Percentiles rank a stretch among this genome's conserved stretches.
These are phyloP conservation scores for Heterotilapia buettikoferi DNA, from an alignment of 2,113 vertebrate species.

Conservation along the genomic window DNA sequence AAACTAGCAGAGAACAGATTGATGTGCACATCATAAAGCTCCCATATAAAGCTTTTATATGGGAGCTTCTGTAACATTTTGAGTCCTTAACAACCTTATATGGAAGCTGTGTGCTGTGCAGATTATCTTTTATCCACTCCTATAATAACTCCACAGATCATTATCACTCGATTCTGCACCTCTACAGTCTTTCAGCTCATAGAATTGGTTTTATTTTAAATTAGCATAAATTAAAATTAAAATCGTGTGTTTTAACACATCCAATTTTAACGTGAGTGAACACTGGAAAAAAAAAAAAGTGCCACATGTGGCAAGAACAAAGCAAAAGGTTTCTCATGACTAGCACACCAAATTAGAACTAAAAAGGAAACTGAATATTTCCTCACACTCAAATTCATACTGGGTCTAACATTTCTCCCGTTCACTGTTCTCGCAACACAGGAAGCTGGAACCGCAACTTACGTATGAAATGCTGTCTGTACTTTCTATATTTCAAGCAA, in stretches of 20 bases:
- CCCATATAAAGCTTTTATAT: background rate
- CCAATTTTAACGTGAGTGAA: background rate
- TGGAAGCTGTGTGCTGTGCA: background rate
- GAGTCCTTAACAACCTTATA: background rate
- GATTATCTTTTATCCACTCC: background rate
- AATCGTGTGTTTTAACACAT: background rate
- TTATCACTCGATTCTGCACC: background rate
- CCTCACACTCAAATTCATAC: background rate
- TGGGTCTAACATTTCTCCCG: background rate
- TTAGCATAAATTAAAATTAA: background rate
- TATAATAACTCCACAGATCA: background rate
- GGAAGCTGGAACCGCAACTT: fast-evolving
- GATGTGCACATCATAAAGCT: background rate
- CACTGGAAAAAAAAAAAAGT: fast-evolving
- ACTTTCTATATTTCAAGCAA: fast-evolving
- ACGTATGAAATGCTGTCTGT: background rate
- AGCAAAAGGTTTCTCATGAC: background rate
- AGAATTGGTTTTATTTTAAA: background rate
- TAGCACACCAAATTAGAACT: background rate
- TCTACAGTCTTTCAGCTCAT: background rate
- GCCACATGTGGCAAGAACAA: background rate
- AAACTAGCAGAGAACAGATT: background rate
- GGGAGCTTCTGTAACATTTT: background rate
- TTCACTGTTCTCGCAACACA: background rate
- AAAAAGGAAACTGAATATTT: background rate